Evolutionary conservation across 37 sponge, comb jelly and placozoan genomes (phyloP).

Genomic region (Ephydatia muelleri): DNA sequence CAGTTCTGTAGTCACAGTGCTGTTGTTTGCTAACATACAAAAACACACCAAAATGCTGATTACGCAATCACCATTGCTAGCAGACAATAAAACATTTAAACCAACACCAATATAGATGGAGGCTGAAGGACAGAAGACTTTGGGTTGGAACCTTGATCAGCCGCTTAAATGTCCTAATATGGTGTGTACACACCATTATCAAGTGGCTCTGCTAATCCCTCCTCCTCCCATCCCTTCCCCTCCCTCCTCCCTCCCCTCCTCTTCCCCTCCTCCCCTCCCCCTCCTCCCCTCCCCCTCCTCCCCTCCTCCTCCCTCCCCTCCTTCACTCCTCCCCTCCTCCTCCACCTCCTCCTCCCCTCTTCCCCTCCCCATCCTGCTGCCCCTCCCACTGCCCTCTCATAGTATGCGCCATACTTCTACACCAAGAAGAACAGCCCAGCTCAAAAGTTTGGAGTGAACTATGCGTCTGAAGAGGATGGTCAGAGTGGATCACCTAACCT

Average conservation of each 20-base stretch:
- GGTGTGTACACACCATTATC: neutral
- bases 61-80: too few relatives aligned
- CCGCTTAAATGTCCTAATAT: neutral
- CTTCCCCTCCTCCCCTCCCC: neutral
- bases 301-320: neutral
- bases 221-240: neutral
- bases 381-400: neutral
- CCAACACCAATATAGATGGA: too few relatives aligned
- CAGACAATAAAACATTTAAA: too few relatives aligned
- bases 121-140: neutral
- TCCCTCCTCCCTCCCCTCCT: neutral
- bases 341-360: neutral
- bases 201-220: neutral
- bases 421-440: too few relatives aligned
- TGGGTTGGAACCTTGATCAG: conserved; percentile 10
- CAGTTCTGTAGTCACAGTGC: too few relatives aligned
- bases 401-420: neutral
- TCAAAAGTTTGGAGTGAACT: too few relatives aligned
- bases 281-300: neutral
- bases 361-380: neutral
- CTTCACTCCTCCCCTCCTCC: neutral
- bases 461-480: too few relatives aligned
- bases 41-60: too few relatives aligned
- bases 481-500: too few relatives aligned
- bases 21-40: too few relatives aligned